Percentiles rank a stretch among this genome's conserved stretches.
Conservation (phyloP, 2,888 invertebrate genomes). For the Xanthorhoe designata region DNA sequence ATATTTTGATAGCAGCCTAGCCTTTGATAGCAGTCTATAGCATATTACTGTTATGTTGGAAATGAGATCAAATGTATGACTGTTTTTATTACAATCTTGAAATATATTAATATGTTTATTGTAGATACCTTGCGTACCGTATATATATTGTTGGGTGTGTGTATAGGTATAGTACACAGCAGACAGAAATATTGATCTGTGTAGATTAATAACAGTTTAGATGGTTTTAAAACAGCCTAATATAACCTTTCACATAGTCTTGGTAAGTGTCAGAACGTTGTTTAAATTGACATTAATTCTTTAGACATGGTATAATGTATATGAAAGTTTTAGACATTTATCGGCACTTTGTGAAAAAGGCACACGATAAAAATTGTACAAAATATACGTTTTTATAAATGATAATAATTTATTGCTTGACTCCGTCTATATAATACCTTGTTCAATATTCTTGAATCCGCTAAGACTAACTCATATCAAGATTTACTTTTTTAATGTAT, state of each 20-base stretch:
- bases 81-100: neutral
- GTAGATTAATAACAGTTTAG: neutral
- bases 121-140: neutral
- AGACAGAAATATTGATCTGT: neutral
- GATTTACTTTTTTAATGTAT: neutral
- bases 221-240: neutral
- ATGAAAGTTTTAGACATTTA: neutral
- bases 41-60: neutral
- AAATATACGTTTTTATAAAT: constrained; percentile 41
- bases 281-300: neutral
- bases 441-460: constrained; percentile 17
- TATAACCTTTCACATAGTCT: neutral
- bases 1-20: neutral
- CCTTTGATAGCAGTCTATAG: no score
- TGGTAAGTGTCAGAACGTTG: neutral
- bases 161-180: neutral
- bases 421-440: constrained; percentile 50
- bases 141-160: neutral
- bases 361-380: constrained; percentile 18
- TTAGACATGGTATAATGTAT: neutral
- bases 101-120: neutral
- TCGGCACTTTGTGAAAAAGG: constrained; percentile 6
- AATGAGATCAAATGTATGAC: constrained; percentile 6
- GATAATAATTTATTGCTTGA: constrained; percentile 45
- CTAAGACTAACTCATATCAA: constrained; percentile 9